Evolutionary conservation across 1,140 invertebrate genomes (phyloP).

Genomic region (Aphelinus certus): DNA sequence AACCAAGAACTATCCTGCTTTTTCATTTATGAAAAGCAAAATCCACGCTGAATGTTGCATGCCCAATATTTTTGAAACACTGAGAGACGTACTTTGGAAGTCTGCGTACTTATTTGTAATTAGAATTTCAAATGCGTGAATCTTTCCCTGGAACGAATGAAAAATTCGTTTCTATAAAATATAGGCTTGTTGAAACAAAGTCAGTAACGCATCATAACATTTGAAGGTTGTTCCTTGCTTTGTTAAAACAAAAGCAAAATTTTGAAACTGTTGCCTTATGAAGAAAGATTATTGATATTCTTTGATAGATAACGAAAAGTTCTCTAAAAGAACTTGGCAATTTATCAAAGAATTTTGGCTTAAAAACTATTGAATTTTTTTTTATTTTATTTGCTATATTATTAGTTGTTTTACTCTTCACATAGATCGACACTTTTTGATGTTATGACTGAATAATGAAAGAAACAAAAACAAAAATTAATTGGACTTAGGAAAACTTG

Average conservation of each 20-base stretch:
- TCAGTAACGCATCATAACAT: too few species aligned
- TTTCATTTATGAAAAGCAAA: slow-evolving; percentile 18
- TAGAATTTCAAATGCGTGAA: slow-evolving; percentile 16
- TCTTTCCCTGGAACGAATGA: slow-evolving; percentile 7
- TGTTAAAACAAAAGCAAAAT: slow-evolving; percentile 15
- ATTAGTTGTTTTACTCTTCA: slow-evolving; percentile 10
- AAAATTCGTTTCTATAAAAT: not conserved
- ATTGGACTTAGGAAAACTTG: not conserved
- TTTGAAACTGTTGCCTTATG: not conserved
- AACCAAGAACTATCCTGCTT: slow-evolving; percentile 33
- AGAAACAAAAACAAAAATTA: too few species aligned
- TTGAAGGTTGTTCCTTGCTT: slow-evolving; percentile 20
- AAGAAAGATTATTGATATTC: slow-evolving; percentile 12
- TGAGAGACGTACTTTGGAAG: slow-evolving; percentile 36
- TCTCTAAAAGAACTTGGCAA: not conserved
- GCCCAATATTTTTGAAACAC: slow-evolving; percentile 35
- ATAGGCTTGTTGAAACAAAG: slow-evolving; percentile 12
- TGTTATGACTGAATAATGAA: too few species aligned
- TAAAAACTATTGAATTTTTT: slow-evolving; percentile 14
- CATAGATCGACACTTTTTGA: not conserved
- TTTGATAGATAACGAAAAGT: slow-evolving; percentile 1
- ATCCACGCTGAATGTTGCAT: slow-evolving; percentile 41
- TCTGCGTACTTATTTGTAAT: slow-evolving; percentile 49
- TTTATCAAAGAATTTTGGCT: slow-evolving; percentile 19
- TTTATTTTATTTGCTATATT: slow-evolving; percentile 19